Evolutionary conservation across 1,140 invertebrate species (phyloP), one percentile per base, ranked within the genome.

Genomic region (Aporrectodea caliginosa): DNA sequence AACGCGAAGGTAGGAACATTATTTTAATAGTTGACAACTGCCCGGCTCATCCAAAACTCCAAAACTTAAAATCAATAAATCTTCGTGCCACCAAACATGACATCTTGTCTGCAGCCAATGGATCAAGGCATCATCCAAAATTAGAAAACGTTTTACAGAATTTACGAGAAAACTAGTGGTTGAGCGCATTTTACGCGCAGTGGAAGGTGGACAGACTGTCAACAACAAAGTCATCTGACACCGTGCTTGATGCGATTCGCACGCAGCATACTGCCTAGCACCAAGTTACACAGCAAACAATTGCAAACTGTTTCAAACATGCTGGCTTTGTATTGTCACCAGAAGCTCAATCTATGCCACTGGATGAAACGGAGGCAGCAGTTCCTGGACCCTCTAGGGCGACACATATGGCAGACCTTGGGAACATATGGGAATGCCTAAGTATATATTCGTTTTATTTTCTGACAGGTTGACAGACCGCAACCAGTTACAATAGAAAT

Each of bases 61-160:
- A 69, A 69, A 79, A 85, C 70, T 81, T 86, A 22, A 82, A 83
- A 80, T 85, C 87, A 81, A 83, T 90, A 2, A 87, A 84, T 83
- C 78, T 87, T 87, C 83, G 82, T 90, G 32, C 88, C 89, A 58
- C 82, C 87, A 34, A 90, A 90, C 81, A 86, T 85, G 12, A 90
- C 88, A 34, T 82, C 85, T 29, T 82, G 87, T 73, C 78, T 90
- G 16, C 89, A 90, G 81, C 86, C 88, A n/a, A 87, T 90, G 85
- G 87, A 90, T 83, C 86, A 88, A 83, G 87, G 85, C 29, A 86
- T 88, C 69, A 90, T 90, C 78, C 82, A 78, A n/a, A 83, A 82
- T 34, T 83, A 86, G 22, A 87, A 88, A 82, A 30, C 32, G 22
- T 32, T 79, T 72, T 83, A 82, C 43, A 43, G 71, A n/a, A n/a